These are phyloP conservation scores for Tillus elongatus DNA, from an alignment of 2,888 invertebrate species.

Conservation along the genomic window DNA sequence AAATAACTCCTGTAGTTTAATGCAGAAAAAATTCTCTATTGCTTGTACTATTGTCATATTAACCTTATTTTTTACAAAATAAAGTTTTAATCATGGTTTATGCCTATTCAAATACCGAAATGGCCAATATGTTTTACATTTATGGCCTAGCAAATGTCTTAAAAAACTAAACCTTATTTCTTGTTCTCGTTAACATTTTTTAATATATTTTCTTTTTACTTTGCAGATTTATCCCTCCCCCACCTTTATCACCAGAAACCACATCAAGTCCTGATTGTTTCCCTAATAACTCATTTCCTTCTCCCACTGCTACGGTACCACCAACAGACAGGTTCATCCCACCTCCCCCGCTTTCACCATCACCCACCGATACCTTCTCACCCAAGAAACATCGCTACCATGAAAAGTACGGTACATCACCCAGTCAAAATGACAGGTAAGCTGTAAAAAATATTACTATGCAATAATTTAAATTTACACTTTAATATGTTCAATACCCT, in stretches of 20 bases:
- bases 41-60: too few relatives aligned
- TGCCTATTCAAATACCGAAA: too few relatives aligned
- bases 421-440: constrained; percentile 24
- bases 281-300: constrained; percentile 46
- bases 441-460: constrained; percentile 17
- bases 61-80: too few relatives aligned
- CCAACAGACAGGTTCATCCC: constrained; percentile 49
- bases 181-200: too few relatives aligned
- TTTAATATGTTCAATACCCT: too few relatives aligned
- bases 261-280: constrained; percentile 49
- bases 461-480: too few relatives aligned
- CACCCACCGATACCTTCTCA: constrained; percentile 35
- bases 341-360: constrained; percentile 39
- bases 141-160: too few relatives aligned
- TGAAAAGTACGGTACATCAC: constrained; percentile 26
- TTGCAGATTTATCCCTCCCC: constrained; percentile 44
- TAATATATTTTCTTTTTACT: constrained; percentile 23
- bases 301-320: constrained; percentile 43
- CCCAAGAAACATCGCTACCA: constrained; percentile 31
- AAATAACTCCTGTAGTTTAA: too few relatives aligned
- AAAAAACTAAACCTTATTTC: too few relatives aligned
- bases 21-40: too few relatives aligned
- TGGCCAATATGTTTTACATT: too few relatives aligned
- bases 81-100: too few relatives aligned
- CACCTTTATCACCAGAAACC: constrained; percentile 52